phyloP scores from a whole-genome alignment of 1,140 invertebrate species.

The Argopecten irradians region DNA sequence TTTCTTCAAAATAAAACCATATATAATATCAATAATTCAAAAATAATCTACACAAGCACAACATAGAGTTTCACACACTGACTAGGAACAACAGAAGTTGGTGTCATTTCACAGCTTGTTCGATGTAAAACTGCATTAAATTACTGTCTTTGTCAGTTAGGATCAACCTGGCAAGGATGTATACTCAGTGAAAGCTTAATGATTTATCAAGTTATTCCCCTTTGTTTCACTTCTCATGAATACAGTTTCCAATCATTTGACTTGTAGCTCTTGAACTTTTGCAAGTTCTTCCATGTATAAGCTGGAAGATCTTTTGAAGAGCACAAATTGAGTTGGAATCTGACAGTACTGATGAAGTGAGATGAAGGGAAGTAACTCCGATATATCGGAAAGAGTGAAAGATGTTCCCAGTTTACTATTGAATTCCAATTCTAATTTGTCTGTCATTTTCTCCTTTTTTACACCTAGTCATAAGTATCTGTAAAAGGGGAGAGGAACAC shows the following conservation, averaged over 20 bases:
- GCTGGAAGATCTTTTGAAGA: too few relatives aligned
- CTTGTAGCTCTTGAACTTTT: too few relatives aligned
- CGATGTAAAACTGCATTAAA: too few relatives aligned
- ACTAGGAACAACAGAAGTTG: neutral
- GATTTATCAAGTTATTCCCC: too few relatives aligned
- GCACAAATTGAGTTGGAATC: too few relatives aligned
- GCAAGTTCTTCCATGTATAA: too few relatives aligned
- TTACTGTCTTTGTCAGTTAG: neutral
- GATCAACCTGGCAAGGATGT: neutral
- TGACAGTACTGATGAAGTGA: too few relatives aligned
- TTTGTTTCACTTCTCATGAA: too few relatives aligned
- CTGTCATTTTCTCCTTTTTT: neutral
- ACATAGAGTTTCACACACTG: neutral
- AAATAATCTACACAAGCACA: constrained; percentile 17
- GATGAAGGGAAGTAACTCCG: too few relatives aligned
- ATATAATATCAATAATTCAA: constrained; percentile 1
- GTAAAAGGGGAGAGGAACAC: neutral
- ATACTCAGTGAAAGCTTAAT: neutral
- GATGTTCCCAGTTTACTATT: neutral
- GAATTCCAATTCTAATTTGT: neutral
- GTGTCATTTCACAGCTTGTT: neutral
- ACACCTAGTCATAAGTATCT: neutral
- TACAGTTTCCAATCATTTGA: too few relatives aligned
- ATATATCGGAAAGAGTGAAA: too few relatives aligned
- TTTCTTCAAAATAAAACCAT: neutral